These are phyloP conservation scores for Calephelis virginiensis DNA, from an alignment of 1,140 invertebrate species.

Conservation along the genomic window DNA sequence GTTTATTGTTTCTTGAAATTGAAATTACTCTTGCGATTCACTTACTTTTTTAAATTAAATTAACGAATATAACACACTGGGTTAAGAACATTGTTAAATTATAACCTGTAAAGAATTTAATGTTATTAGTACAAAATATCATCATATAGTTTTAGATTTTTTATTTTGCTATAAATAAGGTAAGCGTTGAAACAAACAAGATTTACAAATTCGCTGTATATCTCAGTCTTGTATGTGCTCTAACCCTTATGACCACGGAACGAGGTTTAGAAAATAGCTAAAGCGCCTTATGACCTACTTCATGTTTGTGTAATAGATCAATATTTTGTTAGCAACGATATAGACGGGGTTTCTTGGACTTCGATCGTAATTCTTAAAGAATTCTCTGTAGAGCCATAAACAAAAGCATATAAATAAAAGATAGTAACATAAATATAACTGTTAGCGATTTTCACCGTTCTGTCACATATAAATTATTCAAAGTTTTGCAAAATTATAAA, in stretches of 20 bases:
- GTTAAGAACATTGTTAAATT: no score
- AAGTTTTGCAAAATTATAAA: constrained; percentile 7
- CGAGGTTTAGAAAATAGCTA: neutral
- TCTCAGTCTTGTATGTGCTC: neutral
- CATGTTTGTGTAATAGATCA: constrained; percentile 10
- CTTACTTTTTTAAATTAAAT: no score
- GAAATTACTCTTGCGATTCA: no score
- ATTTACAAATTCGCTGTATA: no score
- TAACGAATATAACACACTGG: no score
- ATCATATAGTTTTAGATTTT: no score
- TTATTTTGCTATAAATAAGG: no score
- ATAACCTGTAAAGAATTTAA: no score
- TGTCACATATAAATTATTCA: neutral
- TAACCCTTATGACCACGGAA: neutral
- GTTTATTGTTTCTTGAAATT: no score
- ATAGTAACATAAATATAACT: constrained; percentile 1
- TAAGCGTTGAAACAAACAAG: no score
- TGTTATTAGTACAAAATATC: no score
- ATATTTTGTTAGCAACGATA: constrained; percentile 17
- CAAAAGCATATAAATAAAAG: constrained; percentile 8
- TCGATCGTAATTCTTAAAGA: neutral
- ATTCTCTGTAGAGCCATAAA: neutral
- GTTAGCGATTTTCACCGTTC: neutral
- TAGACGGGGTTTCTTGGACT: neutral
- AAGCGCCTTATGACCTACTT: constrained; percentile 10